A percentile compares a stretch with the other conserved stretches of the same genome.
Evolutionary conservation across 2,113 vertebrate genomes (phyloP).

Genomic region (Psophia crepitans): DNA sequence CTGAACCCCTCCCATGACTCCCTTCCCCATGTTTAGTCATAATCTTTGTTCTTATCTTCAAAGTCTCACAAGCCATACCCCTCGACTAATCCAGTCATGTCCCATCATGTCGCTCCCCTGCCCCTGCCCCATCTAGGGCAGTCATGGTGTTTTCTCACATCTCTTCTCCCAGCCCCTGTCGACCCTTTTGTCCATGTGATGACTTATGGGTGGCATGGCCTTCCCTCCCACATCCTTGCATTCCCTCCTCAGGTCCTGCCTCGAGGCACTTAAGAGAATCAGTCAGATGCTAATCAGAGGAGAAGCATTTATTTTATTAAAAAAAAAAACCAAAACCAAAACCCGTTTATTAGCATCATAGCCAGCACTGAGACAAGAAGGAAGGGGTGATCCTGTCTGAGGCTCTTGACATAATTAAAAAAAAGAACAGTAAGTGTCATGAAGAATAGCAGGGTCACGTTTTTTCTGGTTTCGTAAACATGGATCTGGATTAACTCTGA

Average conservation of each 20-base stretch:
- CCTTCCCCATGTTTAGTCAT: background rate
- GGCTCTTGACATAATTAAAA: conserved; percentile 14
- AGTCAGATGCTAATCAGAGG: background rate
- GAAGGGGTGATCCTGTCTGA: background rate
- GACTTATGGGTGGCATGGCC: background rate
- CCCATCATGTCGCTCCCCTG: fast-evolving
- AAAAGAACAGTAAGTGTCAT: background rate
- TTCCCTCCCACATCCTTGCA: background rate
- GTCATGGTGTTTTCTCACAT: background rate
- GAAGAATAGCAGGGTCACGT: background rate
- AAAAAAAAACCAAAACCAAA: background rate
- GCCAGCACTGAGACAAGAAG: background rate
- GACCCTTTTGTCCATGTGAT: background rate
- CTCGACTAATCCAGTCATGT: background rate
- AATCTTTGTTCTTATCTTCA: background rate
- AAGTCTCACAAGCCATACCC: background rate
- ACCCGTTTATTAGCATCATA: background rate
- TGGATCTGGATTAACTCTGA: conserved; percentile 32
- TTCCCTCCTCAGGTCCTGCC: background rate
- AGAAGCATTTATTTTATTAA: background rate
- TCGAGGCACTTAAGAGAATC: background rate
- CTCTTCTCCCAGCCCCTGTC: background rate
- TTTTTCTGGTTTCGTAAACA: conserved; percentile 44
- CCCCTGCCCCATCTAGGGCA: background rate
- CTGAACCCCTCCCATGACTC: background rate